Conservation (phyloP, 2,113 vertebrate species). For the Prionailurus bengalensis region DNA sequence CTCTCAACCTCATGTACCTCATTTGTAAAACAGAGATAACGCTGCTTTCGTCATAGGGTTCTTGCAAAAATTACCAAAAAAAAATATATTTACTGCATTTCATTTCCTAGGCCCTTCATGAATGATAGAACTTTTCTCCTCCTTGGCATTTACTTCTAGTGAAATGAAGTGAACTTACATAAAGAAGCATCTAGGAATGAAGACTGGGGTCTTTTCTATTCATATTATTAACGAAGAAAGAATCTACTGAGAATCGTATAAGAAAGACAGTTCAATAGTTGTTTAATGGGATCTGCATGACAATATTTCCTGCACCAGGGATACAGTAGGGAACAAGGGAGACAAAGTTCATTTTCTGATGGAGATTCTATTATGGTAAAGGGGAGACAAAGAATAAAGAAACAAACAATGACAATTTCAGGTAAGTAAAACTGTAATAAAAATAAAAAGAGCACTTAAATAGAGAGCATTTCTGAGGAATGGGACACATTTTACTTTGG, state of each 20-base stretch:
- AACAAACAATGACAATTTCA: neutral
- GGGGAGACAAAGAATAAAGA: neutral
- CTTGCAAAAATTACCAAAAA: neutral
- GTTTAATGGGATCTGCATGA: neutral
- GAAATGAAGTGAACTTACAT: neutral
- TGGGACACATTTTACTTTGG: neutral
- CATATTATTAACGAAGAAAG: neutral
- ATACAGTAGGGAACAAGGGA: neutral
- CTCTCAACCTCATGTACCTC: neutral
- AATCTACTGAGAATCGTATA: neutral
- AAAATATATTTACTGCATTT: neutral
- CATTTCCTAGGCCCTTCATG: neutral
- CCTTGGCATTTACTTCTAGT: neutral
- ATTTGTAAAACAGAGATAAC: neutral
- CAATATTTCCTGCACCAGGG: neutral
- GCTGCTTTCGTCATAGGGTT: neutral
- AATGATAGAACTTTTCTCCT: neutral
- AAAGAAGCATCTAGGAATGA: neutral
- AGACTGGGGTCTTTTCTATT: neutral
- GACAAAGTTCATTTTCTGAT: neutral
- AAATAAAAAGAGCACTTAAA: neutral
- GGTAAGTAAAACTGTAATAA: neutral
- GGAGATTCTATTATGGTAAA: neutral
- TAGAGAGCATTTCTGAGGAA: neutral
- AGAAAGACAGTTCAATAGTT: neutral